Conservation (phyloP, 2,113 vertebrate genomes). For the Sturnus vulgaris region DNA sequence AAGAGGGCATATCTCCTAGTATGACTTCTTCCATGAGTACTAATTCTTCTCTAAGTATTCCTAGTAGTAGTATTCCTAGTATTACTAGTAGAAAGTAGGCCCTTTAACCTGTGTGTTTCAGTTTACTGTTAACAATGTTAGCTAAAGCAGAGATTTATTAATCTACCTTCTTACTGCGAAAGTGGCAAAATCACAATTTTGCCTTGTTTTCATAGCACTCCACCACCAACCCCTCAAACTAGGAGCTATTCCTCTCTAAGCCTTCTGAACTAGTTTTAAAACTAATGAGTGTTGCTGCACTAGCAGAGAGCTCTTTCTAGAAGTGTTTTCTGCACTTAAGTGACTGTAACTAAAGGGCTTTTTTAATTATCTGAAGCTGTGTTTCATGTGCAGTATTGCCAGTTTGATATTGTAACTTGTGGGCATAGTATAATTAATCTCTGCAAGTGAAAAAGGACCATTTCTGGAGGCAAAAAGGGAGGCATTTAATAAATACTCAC, state of each 20-base stretch:
- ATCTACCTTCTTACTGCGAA: background rate
- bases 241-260: background rate
- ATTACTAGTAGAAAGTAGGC: background rate
- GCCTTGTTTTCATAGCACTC: background rate
- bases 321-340: background rate
- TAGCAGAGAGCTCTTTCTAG: background rate
- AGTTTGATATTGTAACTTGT: constrained; percentile 22
- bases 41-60: background rate
- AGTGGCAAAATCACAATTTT: background rate
- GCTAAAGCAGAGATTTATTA: background rate
- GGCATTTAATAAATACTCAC: background rate
- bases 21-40: background rate
- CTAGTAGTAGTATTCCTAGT: background rate
- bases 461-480: background rate
- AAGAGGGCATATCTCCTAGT: background rate
- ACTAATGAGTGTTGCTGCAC: background rate
- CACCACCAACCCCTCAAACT: too few relatives aligned
- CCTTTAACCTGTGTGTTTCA: background rate
- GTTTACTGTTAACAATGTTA: background rate
- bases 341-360: background rate
- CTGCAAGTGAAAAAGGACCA: background rate
- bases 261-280: background rate
- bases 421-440: constrained; percentile 19
- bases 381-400: background rate
- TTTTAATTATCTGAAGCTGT: background rate